Base-by-base conservation (phyloP, 1,140 invertebrate genomes). In the Drosophila pandora region DNA sequence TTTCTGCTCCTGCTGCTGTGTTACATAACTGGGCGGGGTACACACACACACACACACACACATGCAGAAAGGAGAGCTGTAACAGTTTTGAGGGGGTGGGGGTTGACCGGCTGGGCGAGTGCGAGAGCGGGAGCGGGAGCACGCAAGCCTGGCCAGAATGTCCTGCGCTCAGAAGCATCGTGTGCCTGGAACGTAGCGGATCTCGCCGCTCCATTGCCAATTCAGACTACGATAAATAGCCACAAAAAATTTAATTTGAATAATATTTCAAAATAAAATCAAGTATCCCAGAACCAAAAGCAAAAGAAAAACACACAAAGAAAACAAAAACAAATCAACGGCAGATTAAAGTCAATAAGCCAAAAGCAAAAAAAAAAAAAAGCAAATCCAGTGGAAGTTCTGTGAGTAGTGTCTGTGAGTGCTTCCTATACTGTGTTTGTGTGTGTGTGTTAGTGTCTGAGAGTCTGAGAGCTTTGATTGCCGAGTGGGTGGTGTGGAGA, bases 21-120 rank as follows among this genome's bases (percentile, higher is more conserved):
- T 89, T 88, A 83, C 79, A 88, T 88, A 88, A 88, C 79, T 77
- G 79, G 79, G 84, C 59, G 79, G 76, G 60, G 41, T 59, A 54
- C 2, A 6, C 0, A 6, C 25, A 28, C 25, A 6, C 10, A 45
- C 28, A 39, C 21, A 39, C 32, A 32, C 1, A 47, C 32, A 52
- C 30, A 57, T 22, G n/a, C 12, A 45, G 43, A 49, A 23, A 61
- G 39, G 32, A 61, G 39, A 57, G 63, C 80, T 87, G 82, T 87
- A 79, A 88, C 74, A 82, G 70, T 82, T 87, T 6, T 34, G n/a
- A 22, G 25, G 41, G 39, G 41, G 53, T 28, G 59, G 52, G 25
- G 23, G 28, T 12, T 43, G 60, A 39, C 41, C 43, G 45, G 17
- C n/a, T 34, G 37, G 62, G 5, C 23, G 37, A 60, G 21, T 28